Evolutionary conservation across 2,113 vertebrate species (phyloP), one percentile per base, ranked within the genome.

Genomic region (Anas platyrhynchos): DNA sequence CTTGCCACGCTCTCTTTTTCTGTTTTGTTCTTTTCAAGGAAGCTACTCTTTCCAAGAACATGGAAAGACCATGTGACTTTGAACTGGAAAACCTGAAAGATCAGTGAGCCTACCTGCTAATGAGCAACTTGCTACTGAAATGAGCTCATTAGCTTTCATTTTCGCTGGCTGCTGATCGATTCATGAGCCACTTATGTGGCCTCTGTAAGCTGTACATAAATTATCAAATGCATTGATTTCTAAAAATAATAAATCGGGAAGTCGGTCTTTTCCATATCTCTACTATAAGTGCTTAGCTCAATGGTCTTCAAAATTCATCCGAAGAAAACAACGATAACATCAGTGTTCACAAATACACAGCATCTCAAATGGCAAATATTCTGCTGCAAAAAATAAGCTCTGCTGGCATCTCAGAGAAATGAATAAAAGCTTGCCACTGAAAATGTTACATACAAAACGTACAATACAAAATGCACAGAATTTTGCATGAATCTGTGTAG

Each of bases 151-250:
- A 96, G 94, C 92, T 94, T 96, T 95, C 71, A 59, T 93, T 97
- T 96, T 62, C 84, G 77, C 91, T 91, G 69, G 88, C 90, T 93
- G 92, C 66, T 79, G 91, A 97, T 96, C 67, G 83, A 97, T 96
- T 96, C 88, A 89, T 21, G 69, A 95, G 83, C 54, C 77, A 93
- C 83, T 95, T 92, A 84, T 0, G 0, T 5, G 41, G 86, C 86
- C 92, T 74, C 93, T 90, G 62, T 94, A 93, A 91, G 71, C 71
- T 87, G 71, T 89, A 96, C 93, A 89, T 94, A 85, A 94, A 97
- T 96, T 96, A 96, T 87, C 88, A 94, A 96, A 96, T n/a, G 4
- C 88, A 97, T 92, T 32, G 93, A 96, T 96, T 96, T 92, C 88
- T 85, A 93, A 84, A 96, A 96, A 94, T 86, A 95, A 95, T 84